Conservation (phyloP, 64 coral and sea anemone genomes). For the Porites lutea region DNA sequence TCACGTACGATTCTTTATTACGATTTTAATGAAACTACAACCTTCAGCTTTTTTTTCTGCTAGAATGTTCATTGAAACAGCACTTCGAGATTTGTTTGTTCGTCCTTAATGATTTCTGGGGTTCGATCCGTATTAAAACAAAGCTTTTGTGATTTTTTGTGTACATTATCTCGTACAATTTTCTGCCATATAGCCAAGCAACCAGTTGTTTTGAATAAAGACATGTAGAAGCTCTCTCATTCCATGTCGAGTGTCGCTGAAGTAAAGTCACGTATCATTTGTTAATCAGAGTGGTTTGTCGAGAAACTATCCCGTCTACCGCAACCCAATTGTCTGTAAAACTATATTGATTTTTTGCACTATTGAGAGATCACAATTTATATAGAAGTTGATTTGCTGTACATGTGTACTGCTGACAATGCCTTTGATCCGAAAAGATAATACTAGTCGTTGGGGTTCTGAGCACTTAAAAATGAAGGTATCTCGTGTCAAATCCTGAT, state of each 20-base stretch:
- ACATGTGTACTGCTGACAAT: no score
- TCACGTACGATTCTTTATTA: background rate
- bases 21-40: no score
- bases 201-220: background rate
- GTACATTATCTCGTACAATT: slow-evolving; percentile 10
- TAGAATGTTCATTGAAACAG: background rate
- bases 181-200: background rate
- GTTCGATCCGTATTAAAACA: background rate
- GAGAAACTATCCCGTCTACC: no score
- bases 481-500: no score
- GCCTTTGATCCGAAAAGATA: no score
- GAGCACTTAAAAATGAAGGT: no score
- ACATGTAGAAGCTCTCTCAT: background rate
- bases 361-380: background rate
- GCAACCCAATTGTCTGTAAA: no score
- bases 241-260: no score
- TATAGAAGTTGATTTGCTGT: background rate
- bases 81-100: slow-evolving; percentile 11
- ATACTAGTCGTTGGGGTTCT: no score
- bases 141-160: slow-evolving; percentile 22
- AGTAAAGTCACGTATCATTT: no score
- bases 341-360: no score
- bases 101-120: background rate
- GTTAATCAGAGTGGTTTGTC: no score
- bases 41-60: background rate